Conservation (phyloP, 2,888 invertebrate species). For the Acleris emargana region DNA sequence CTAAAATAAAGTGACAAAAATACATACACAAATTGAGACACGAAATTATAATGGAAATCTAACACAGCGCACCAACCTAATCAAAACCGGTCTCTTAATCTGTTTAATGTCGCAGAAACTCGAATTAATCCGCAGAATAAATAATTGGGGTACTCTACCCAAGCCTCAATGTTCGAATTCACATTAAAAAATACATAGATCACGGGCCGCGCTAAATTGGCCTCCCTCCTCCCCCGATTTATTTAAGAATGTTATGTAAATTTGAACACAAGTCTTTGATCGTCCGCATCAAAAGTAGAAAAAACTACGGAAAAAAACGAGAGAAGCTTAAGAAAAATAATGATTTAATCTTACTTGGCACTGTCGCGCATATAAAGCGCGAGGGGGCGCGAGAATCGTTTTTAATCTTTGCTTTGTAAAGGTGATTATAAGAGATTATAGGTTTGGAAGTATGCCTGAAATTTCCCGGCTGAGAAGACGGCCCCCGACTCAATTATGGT, state of each 20-base stretch:
- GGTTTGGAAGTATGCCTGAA: conserved; percentile 84
- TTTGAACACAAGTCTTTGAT: conserved; percentile 84
- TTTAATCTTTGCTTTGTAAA: conserved; percentile 86
- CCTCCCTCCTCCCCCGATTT: conserved; percentile 73
- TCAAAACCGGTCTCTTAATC: conserved; percentile 3
- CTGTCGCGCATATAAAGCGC: conserved; percentile 81
- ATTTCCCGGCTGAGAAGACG: conserved; percentile 76
- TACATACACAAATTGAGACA: no score
- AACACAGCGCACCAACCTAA: neutral
- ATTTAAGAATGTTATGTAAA: conserved; percentile 84
- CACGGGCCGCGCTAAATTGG: conserved; percentile 56
- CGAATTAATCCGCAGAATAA: conserved; percentile 61
- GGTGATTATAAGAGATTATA: conserved; percentile 85
- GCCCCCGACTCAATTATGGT: conserved; percentile 72
- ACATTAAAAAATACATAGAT: conserved; percentile 78
- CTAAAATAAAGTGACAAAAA: no score
- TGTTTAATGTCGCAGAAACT: conserved; percentile 17
- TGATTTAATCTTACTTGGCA: conserved; percentile 84
- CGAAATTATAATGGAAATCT: neutral
- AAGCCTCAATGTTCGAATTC: conserved; percentile 65
- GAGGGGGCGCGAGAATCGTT: conserved; percentile 78
- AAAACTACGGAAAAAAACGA: conserved; percentile 78
- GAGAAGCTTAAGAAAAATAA: conserved; percentile 84
- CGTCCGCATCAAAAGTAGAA: conserved; percentile 82
- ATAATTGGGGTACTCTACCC: conserved; percentile 69